Base-by-base conservation (phyloP, 2,797 vertebrate genomes). In the Aplochiton taeniatus region DNA sequence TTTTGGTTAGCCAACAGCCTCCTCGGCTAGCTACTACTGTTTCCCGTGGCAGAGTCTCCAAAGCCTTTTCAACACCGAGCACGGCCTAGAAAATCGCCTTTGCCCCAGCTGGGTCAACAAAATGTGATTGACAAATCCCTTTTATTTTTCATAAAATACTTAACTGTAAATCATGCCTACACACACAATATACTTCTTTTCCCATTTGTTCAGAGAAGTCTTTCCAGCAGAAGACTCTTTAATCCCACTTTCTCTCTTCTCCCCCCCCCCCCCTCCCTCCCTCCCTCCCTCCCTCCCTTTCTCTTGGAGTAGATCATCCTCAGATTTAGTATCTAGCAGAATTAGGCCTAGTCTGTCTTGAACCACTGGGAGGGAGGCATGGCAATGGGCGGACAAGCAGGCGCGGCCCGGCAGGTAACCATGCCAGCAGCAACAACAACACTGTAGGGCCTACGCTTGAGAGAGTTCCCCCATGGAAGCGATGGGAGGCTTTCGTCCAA, bases 391-490 rank as follows among this genome's bases (percentile, higher is more conserved):
- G 41, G 61, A 61, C 12, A 46, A 59, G 42, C 58, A 55, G 12
- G 50, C 46, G 43, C 51, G 55, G 66, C 72, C 74, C 55, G 59
- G 57, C 53, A 62, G 66, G 61, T 72, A 61, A 31, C 58, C 42
- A 17, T 4, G 60, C 69, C 62, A 43, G 73, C 52, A 70, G 46
- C 79, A 73, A 78, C 51, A 73, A 78, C 51, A 68, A 51, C 16
- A 58, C 50, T 50, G 31, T 49, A n/a, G n/a, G n/a, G n/a, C n/a
- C n/a, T n/a, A 66, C 0, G 55, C 72, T 71, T 82, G 79, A 84
- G 65, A 78, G 74, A 66, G 54, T 78, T 84, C 83, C 78, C 76
- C 75, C 68, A 85, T 80, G 77, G 78, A 71, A 70, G 68, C 66
- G 62, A 57, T 53, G 69, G 42, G 8, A 20, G 16, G 6, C 10